Base-by-base conservation (phyloP, 2,888 invertebrate genomes). In the Habroteleia sp. region DNA sequence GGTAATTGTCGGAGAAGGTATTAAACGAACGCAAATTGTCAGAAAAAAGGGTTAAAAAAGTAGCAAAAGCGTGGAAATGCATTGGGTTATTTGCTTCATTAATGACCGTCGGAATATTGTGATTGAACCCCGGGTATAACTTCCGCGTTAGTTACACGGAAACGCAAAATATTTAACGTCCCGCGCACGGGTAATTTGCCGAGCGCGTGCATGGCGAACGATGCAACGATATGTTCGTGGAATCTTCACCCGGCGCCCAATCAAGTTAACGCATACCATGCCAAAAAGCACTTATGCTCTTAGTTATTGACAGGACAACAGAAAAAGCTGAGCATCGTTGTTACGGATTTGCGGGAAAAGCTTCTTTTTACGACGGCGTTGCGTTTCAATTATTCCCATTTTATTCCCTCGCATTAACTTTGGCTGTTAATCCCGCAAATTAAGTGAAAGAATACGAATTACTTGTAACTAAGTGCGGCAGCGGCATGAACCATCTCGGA, bases 61-160 rank as follows among this genome's bases (percentile, higher is more conserved):
- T n/a, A 4, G 52, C 42, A 60, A 54, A 41, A 66, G 17, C 39
- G n/a, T 58, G 58, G 13, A 73, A 73, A 65, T 16, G 10, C 41
- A 50, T 63, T 11, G 65, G 44, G 16, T 58, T 62, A 58, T 71
- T 75, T 56, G 56, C 62, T 66, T 66, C 56, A 52, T 66, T 54
- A 66, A 76, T 54, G 71, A 39, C 39, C 31, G 17, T 16, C 23
- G 13, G 62, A 58, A 50, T 72, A 56, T 58, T 46, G 76, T 27
- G 68, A 76, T 76, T 54, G 66, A 76, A 46, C 62, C 52, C 44
- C 39, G 5, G 41, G 60, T 33, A 71, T 68, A 58, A 72, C 72
- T 76, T 76, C 68, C 72, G 76, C 72, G 48, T 68, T 46, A 14
- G 63, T 17, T 73, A 76, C 76, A 69, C 68, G 72, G 72, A 76